Base-by-base conservation (phyloP, 1,140 invertebrate species). In the Episyrphus balteatus region DNA sequence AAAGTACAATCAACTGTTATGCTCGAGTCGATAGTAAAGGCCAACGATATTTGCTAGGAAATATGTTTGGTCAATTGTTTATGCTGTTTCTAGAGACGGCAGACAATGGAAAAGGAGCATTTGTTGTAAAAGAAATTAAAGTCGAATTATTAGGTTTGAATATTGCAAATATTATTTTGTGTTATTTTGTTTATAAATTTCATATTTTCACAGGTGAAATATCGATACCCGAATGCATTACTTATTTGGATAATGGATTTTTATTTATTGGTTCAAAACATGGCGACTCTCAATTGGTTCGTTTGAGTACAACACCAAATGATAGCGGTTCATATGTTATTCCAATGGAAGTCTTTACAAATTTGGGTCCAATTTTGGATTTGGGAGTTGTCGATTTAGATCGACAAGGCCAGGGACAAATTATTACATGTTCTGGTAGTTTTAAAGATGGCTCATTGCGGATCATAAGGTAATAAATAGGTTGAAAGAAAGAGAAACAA, bases 161-260 rank as follows among this genome's bases (percentile, higher is more conserved):
- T 8, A 18, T 33, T 9, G 13, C n/a, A 49, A 43, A 19, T 34
- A 40, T 34, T n/a, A 2, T 40, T 44, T 40, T 17, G 14, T 21
- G 40, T 26, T 17, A 44, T 44, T 42, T 51, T 49, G 12, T 50
- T 44, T 21, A 48, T 55, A 44, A 31, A 42, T 41, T 15, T 30
- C 2, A 7, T 6, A n/a, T 26, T 34, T 40, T 56, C 55, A 1
- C 53, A 78, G 82, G 84, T 34, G 88, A 98, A 73, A 95, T 96
- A 33, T 92, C 91, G 13, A 96, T 97, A 53, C 92, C 96, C 3
- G 94, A 98, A 70, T 95, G 92, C 62, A 86, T 99, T 62, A 97
- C 93, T n/a, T 99, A 99, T 64, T 73, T 99, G 41, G 96, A 99
- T 66, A 99, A 99, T 74, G 92, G 92, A 37, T 95, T 99, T 19